Evolutionary conservation across 2,113 vertebrate species (phyloP), one percentile per base, ranked within the genome.

Genomic region (Herpetotheres cachinnans): DNA sequence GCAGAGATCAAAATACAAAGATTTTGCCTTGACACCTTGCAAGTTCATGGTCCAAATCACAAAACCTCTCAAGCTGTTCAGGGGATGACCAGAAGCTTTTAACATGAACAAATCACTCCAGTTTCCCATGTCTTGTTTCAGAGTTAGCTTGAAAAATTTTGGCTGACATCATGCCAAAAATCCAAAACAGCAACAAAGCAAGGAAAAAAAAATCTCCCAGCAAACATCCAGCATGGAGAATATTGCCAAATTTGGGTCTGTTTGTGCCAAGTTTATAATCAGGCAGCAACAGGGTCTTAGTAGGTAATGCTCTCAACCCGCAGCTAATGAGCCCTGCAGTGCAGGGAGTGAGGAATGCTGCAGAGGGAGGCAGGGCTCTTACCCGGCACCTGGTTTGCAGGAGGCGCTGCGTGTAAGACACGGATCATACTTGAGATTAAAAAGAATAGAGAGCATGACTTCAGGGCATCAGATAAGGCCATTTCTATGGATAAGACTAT

Each of bases 191-290:
- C 90, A 93, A 94, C 92, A 96, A 96, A 93, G 62, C 56, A 82
- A 91, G 36, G 58, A 32, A 72, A 92, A 54, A 86, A 40, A 82
- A 26, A 55, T 26, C 58, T 89, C 78, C 32, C 78, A 82, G 61
- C 44, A 82, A 86, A 92, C 47, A 18, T 67, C 72, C 86, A 95
- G 86, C 30, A 9, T 12, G 22, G 56, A 82, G 74, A 85, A 69
- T 79, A 77, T 89, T 95, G 94, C 89, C 89, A 95, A 66, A 92
- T 54, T 36, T 85, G 44, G 47, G 42, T 44, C n/a, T 86, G 86
- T 63, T 91, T 63, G 40, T 96, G 91, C 96, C 93, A 97, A 95
- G 54, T 85, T 91, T 93, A 77, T 94, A 82, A 93, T 91, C 70
- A 54, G 78, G 36, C 66, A 85, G 83, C 66, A 87, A 50, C 44